phyloP scores from a whole-genome alignment of 1,140 invertebrate species.

The Drosophila ogumai region DNA sequence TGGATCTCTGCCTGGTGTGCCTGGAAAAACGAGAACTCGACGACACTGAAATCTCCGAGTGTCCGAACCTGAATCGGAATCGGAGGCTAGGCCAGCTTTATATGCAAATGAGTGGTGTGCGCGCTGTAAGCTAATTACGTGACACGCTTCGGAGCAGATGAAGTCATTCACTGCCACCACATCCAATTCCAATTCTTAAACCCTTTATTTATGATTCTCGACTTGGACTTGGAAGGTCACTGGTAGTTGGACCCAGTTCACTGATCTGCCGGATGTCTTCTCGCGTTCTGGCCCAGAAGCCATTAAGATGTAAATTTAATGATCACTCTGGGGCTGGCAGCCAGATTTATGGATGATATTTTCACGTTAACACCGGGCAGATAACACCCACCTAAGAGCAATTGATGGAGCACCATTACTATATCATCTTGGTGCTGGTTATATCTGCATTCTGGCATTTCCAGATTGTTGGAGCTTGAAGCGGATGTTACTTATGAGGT shows the following conservation, averaged over 20 bases:
- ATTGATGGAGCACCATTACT: conserved; percentile 21
- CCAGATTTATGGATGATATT: conserved; percentile 70
- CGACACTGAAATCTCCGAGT: conserved; percentile 10
- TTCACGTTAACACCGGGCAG: conserved; percentile 45
- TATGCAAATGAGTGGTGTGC: conserved; percentile 67
- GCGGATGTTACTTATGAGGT: conserved; percentile 17
- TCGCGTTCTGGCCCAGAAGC: conserved; percentile 56
- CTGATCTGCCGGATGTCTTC: conserved; percentile 74
- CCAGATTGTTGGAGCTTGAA: conserved; percentile 26
- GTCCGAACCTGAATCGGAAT: conserved; percentile 21
- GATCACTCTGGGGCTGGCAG: conserved; percentile 34
- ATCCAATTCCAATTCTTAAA: conserved; percentile 27
- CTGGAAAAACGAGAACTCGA: conserved; percentile 32
- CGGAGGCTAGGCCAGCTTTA: conserved; percentile 56
- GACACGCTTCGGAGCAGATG: conserved; percentile 77
- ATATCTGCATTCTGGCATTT: conserved; percentile 41
- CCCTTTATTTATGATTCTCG: conserved; percentile 70
- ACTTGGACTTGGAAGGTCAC: conserved; percentile 45
- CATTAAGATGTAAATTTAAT: conserved; percentile 81
- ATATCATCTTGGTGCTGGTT: background rate
- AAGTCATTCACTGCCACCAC: conserved; percentile 42
- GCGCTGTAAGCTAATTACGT: conserved; percentile 74
- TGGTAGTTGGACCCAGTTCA: conserved; percentile 46
- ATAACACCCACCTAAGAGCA: conserved; percentile 35
- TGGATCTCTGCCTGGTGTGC: conserved; percentile 33